Evolutionary conservation across 35 echinoderm and acorn worm genomes (phyloP).

Genomic region (Holothuria glaberrima): DNA sequence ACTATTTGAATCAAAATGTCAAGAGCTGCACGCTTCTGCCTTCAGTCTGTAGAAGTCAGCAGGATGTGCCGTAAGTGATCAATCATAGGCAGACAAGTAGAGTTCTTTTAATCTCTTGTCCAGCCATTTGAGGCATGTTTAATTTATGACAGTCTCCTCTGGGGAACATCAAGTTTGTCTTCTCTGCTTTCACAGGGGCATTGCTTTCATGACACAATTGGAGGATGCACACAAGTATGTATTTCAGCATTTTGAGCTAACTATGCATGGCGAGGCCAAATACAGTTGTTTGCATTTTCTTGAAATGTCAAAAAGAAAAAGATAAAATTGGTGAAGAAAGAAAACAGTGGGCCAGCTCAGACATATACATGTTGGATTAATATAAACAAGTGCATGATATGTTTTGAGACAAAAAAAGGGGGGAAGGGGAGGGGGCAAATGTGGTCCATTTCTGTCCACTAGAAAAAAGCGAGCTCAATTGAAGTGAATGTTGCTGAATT

Average conservation of each 20-base stretch:
- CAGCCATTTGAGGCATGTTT: neutral
- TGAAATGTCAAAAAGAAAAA: neutral
- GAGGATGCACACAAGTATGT: slow-evolving; percentile 52
- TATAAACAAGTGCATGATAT: neutral
- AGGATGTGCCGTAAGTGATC: too few species aligned
- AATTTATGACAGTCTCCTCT: neutral
- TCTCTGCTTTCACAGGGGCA: slow-evolving; percentile 42
- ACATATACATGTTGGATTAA: neutral
- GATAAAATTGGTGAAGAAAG: too few species aligned
- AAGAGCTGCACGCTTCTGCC: too few species aligned
- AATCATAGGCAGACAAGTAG: too few species aligned
- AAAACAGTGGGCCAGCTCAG: neutral
- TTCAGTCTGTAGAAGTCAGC: too few species aligned
- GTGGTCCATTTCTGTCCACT: too few species aligned
- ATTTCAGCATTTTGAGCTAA: slow-evolving; percentile 42
- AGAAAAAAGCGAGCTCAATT: too few species aligned
- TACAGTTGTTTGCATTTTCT: slow-evolving; percentile 42
- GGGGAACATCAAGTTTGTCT: slow-evolving; percentile 43
- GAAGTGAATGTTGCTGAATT: too few species aligned
- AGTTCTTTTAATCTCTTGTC: neutral
- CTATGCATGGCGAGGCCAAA: slow-evolving; percentile 33
- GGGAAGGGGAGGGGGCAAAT: too few species aligned
- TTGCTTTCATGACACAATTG: slow-evolving; percentile 43
- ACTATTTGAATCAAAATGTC: too few species aligned
- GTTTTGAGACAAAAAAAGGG: too few species aligned